Evolutionary conservation across 2,888 invertebrate species (phyloP), one percentile per base, ranked within the genome.

Genomic region (Loripinus fragilis): DNA sequence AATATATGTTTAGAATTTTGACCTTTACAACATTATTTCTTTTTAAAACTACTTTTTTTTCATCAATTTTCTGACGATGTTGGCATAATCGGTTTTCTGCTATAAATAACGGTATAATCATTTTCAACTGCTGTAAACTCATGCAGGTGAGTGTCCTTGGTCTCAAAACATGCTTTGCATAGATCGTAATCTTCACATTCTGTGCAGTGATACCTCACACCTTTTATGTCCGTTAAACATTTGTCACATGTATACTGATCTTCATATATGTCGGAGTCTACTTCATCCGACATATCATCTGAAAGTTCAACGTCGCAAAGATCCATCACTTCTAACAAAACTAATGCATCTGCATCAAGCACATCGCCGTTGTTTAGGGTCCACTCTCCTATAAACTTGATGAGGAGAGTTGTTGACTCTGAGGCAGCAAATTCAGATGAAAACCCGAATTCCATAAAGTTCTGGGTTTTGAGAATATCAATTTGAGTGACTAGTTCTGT

Each of bases 381-480:
- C 28, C 52, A 30, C 70, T 50, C 50, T 50, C 48, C 33, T 5
- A 70, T 20, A 17, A 70, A 52, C 35, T 50, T 25, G 20, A 50
- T 70, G 50, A 70, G 50, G 35, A 33, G 28, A 41, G 7, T 41
- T 41, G 41, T 41, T 10, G 41, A 41, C 52, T 74, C 74, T 17
- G 28, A 38, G 5, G 20, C 1, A 2, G 23, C 30, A 30, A 52
- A 74, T 28, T 45, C 38, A 5, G 41, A 23, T 28, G 71, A 5
- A 25, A 65, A 76, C 15, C 76, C 76, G 38, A 50, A 76, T 60
- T 67, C 67, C 45, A 45, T 55, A 25, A 76, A 65, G 25, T 76
- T 71, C 30, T 68, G 67, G 2, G 67, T 76, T 68, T 76, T 70
- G 7, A 76, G 66, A 17, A 76, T 38, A 28, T 76, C 68, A 0